These are phyloP conservation scores for Gymnocephalus cernua DNA, from an alignment of 2,113 vertebrate genomes.

Conservation along the genomic window DNA sequence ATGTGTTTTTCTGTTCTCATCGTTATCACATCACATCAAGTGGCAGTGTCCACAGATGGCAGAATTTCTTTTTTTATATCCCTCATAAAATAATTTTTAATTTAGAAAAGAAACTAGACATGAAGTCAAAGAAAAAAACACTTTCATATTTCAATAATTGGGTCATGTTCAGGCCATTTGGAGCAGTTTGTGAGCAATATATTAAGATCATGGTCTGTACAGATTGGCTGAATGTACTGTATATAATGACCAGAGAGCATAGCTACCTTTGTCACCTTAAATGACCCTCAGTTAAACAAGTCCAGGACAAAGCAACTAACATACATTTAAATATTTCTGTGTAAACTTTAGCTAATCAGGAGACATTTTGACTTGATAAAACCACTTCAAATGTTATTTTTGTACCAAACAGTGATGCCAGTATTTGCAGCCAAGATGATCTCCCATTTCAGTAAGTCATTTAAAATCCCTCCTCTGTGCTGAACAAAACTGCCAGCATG, in stretches of 20 bases:
- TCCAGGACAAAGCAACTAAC: neutral
- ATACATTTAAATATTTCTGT: neutral
- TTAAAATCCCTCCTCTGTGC: conserved; percentile 37
- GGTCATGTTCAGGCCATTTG: neutral
- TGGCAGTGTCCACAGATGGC: neutral
- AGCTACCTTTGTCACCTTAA: neutral
- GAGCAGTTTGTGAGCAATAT: neutral
- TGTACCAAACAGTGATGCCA: neutral
- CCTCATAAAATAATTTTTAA: neutral
- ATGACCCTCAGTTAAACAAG: neutral
- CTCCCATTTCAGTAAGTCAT: conserved; percentile 47
- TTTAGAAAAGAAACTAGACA: neutral
- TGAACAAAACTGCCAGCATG: neutral
- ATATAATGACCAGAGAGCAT: neutral
- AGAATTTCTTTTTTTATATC: neutral
- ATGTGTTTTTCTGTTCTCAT: neutral
- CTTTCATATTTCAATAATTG: neutral
- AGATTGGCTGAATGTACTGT: neutral
- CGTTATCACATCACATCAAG: neutral
- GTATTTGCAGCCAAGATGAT: conserved; percentile 19
- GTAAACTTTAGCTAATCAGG: neutral
- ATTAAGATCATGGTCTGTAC: neutral
- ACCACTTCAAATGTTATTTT: conserved; percentile 13
- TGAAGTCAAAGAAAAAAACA: neutral
- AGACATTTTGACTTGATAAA: neutral